Conservation (phyloP, 2,888 invertebrate genomes). For the Odontocolon sp. region DNA sequence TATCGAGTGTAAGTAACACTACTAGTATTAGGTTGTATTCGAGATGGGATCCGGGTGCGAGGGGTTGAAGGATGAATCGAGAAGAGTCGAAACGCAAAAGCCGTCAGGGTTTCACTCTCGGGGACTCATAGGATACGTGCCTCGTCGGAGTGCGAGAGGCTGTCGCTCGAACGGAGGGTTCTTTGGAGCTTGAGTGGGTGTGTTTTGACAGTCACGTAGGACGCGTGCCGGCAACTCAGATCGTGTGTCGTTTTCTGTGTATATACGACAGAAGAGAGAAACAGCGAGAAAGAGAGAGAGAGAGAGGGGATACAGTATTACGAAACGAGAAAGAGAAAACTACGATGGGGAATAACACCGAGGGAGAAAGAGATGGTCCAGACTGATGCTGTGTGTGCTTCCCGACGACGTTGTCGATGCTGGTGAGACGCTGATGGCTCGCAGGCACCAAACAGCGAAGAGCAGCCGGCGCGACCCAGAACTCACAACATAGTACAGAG, state of each 20-base stretch:
- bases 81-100: constrained; percentile 13
- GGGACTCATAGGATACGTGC: constrained; percentile 38
- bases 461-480: constrained; percentile 20
- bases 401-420: constrained; percentile 28
- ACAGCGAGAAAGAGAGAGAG: constrained; percentile 52
- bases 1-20: constrained; percentile 3
- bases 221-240: constrained; percentile 67
- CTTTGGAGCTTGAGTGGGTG: constrained; percentile 41
- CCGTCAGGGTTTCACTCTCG: background rate
- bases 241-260: constrained; percentile 57
- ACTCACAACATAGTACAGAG: constrained; percentile 8
- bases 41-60: background rate
- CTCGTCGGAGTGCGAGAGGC: constrained; percentile 43
- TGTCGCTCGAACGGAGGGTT: constrained; percentile 35
- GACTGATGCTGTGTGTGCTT: constrained; percentile 5
- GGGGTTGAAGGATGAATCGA: constrained; percentile 13
- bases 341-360: no score
- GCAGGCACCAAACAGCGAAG: constrained; percentile 31
- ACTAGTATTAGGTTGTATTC: background rate
- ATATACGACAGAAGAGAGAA: constrained; percentile 33
- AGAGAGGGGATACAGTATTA: constrained; percentile 59
- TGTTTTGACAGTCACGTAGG: constrained; percentile 70
- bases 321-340: constrained; percentile 24
- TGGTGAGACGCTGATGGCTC: constrained; percentile 45
- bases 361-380: constrained; percentile 48